Evolutionary conservation across 2,888 invertebrate species (phyloP).

Genomic region (Zygaena filipendulae): DNA sequence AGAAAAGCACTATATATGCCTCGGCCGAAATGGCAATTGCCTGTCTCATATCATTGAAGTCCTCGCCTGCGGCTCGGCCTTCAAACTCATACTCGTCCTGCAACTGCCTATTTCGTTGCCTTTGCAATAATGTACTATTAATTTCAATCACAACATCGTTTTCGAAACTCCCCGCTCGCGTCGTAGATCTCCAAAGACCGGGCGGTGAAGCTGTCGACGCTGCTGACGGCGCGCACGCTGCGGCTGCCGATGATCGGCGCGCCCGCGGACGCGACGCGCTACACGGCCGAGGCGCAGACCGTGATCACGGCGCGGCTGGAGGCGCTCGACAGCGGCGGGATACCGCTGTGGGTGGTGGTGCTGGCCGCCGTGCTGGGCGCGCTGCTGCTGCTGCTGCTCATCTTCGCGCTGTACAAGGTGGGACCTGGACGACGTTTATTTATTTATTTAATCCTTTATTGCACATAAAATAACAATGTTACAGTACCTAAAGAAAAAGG

Average conservation of each 20-base stretch:
- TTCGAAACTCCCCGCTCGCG: no score
- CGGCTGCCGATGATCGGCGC: constrained; percentile 78
- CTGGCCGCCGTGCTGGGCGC: constrained; percentile 86
- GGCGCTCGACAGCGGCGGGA: constrained; percentile 72
- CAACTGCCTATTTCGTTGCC: no score
- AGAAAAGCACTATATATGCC: no score
- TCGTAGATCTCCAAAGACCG: constrained; percentile 48
- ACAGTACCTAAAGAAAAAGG: no score
- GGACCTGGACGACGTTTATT: constrained; percentile 20
- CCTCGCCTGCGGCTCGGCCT: no score
- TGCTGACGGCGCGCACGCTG: constrained; percentile 78
- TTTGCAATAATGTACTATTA: no score
- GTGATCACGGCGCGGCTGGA: constrained; percentile 74
- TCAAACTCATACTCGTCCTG: no score
- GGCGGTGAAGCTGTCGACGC: constrained; percentile 77
- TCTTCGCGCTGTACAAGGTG: constrained; percentile 86
- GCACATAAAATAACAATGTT: no score
- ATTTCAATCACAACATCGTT: no score
- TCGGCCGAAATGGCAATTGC: no score
- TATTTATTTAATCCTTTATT: no score
- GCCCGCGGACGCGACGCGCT: constrained; percentile 69
- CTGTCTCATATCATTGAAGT: no score
- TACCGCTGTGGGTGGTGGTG: constrained; percentile 89
- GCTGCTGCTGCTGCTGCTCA: constrained; percentile 79
- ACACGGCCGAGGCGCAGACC: constrained; percentile 78